Conservation (phyloP, 2,113 vertebrate species). For the Quiscalus mexicanus region DNA sequence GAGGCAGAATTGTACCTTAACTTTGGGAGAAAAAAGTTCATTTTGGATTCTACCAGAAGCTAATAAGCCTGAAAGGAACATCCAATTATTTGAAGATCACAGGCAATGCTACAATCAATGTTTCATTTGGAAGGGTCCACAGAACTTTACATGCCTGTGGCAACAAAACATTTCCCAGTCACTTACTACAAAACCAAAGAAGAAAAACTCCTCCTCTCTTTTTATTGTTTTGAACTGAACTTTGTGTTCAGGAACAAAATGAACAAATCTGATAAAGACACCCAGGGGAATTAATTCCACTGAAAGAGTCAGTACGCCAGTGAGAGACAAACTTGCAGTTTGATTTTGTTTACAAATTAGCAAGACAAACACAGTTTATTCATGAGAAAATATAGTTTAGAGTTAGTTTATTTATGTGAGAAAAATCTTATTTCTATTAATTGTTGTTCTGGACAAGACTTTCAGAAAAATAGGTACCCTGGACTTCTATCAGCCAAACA, state of each 20-base stretch:
- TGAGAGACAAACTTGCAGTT: background rate
- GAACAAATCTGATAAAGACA: background rate
- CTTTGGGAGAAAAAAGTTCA: background rate
- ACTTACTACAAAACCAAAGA: background rate
- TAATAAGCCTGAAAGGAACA: background rate
- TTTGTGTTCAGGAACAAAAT: background rate
- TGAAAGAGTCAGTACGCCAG: background rate
- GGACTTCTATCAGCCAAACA: background rate
- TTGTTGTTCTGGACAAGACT: background rate
- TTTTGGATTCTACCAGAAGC: background rate
- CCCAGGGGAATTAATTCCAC: background rate
- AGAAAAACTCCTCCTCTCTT: background rate
- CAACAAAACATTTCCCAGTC: background rate
- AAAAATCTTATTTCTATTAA: background rate
- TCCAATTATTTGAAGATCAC: background rate
- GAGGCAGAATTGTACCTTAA: background rate
- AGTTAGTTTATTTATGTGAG: background rate
- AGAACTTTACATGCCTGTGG: background rate
- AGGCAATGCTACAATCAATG: background rate
- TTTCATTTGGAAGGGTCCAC: background rate
- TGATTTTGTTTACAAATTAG: background rate
- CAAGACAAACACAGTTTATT: background rate
- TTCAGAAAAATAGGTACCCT: background rate
- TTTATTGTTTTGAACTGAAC: conserved; percentile 13
- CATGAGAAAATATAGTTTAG: background rate